These are phyloP conservation scores for Hylomyscus alleni DNA, from an alignment of 2,797 vertebrate species.

Conservation along the genomic window DNA sequence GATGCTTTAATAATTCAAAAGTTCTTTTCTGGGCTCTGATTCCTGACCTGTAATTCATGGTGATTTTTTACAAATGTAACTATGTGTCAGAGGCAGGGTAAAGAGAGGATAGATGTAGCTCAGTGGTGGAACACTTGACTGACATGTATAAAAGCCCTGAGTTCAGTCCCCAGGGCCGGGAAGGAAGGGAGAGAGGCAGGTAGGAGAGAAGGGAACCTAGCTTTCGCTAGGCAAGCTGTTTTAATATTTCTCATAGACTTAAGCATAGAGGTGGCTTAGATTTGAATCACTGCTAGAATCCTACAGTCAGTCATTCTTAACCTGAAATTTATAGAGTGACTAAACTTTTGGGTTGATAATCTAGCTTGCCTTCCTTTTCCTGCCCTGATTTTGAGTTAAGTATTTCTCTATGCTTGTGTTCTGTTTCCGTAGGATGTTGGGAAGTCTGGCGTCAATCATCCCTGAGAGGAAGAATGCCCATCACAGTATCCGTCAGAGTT, in stretches of 20 bases:
- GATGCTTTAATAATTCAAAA: conserved; percentile 66
- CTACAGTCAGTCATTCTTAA: conserved; percentile 30
- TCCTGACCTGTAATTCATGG: conserved; percentile 28
- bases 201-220: too few relatives aligned
- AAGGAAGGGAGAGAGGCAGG: too few relatives aligned
- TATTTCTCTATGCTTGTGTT: background rate
- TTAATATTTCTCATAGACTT: conserved; percentile 26
- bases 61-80: conserved; percentile 17
- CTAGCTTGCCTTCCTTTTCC: background rate
- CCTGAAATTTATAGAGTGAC: background rate
- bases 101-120: background rate
- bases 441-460: conserved; percentile 98
- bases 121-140: background rate
- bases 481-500: conserved; percentile 98
- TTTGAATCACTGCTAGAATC: conserved; percentile 30
- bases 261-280: conserved; percentile 14
- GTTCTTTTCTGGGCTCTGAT: conserved; percentile 57
- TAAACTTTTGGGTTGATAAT: background rate
- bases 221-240: background rate
- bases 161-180: background rate
- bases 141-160: background rate
- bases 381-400: background rate
- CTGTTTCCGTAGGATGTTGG: conserved; percentile 93
- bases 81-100: background rate
- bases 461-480: conserved; percentile 99